Evolutionary conservation across 1,140 invertebrate genomes (phyloP), one percentile per base, ranked within the genome.

Genomic region (Drosophila chauvacae): DNA sequence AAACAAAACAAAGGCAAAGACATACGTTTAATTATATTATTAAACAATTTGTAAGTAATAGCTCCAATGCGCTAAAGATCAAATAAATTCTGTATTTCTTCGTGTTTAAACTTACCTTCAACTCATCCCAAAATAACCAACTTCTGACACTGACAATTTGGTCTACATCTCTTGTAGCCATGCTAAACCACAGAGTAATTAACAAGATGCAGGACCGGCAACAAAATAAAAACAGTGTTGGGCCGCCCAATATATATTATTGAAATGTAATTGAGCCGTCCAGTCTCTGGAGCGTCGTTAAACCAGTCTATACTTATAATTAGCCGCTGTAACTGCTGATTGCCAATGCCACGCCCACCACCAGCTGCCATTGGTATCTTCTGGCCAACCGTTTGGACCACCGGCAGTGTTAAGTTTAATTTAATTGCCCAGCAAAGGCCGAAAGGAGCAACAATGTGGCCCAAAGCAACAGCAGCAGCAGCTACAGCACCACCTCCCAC

Each of bases 321-420:
- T 69, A 74, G 71, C 58, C 68, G 63, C 55, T 75, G 59, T 76
- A 77, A 61, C 63, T 47, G 73, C 63, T 68, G 66, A 70, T 70
- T 65, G 66, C 30, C 66, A 66, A 37, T 68, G 66, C 63, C 62
- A 45, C 66, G 47, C 71, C 59, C 48, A 45, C 44, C 16, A 16
- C 59, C 66, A 39, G 23, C 45, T 68, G 47, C 23, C n/a, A 4
- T 26, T 35, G 62, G 39, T 62, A 65, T 65, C 72, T 69, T 78
- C 77, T 81, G 62, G 59, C 56, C 74, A 69, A 50, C 58, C 58
- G 48, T 70, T 71, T 57, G 55, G 51, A 53, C 63, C 57, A 45
- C 28, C 56, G 80, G 60, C 81, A 70, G 76, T 84, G 76, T 83
- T 83, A 83, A 83, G 81, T 83, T 83, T 83, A 83, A 83, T 83